Base-by-base conservation (phyloP, 2,888 invertebrate species). In the Palloptera scutellata region DNA sequence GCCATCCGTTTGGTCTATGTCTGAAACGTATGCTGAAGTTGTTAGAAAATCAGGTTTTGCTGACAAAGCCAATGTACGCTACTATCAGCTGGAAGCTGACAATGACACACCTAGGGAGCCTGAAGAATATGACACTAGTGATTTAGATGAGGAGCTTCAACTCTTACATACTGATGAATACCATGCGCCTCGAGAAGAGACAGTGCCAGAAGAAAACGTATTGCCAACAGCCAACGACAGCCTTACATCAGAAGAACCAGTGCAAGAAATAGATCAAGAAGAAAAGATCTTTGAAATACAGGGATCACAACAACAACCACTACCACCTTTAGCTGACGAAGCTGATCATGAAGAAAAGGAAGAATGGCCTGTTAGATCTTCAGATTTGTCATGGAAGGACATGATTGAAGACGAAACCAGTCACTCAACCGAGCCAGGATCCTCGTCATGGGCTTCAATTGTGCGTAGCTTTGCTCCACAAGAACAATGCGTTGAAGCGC, bases 1-100 rank as follows among this genome's bases (percentile, higher is more conserved):
- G 17, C 61, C 78, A 0, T 77, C 80, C 6, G 77, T 78, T 19
- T 83, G 83, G 83, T 75, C 77, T 4, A 70, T 68, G 42, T 76
- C 79, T 3, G 84, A 84, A 74, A 83, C 84, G 0, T 84, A 84
- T 69, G 84, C 84, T 13, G 80, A 84, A 72, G 78, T 84, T 48
- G 80, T 84, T 0, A 79, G 70, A 59, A 83, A 83, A 54, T 80
- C 83, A 0, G 83, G 82, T 0, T 75, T 76, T 41, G 61, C 54
- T 3, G 72, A 76, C 13, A 76, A 75, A 9, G 73, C 79, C 1
- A 77, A 76, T 59, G 75, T 79, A 41, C 74, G 76, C 8, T 80
- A 80, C 67, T 73, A 74, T 43, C 60, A 62, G 1, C 12, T 51
- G 40, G 45, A 55, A 6, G 9, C 1, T 12, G 52, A 59, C 8